These are phyloP conservation scores for Spinus pinus DNA, from an alignment of 2,797 vertebrate genomes.

Conservation along the genomic window DNA sequence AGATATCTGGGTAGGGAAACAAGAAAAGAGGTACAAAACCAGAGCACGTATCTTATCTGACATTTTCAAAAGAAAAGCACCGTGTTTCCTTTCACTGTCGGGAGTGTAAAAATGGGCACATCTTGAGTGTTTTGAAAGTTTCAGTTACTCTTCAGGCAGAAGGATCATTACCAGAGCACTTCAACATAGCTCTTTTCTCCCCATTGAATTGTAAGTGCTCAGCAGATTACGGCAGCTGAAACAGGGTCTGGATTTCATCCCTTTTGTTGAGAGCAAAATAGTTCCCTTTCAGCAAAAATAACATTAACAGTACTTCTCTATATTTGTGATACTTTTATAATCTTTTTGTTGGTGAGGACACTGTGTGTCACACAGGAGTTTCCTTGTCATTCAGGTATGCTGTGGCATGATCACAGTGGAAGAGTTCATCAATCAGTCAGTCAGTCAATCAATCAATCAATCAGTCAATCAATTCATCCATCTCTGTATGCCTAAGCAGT, in stretches of 20 bases:
- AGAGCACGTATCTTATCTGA: not conserved
- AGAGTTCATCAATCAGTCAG: not conserved
- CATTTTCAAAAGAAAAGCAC: slow-evolving; percentile 18
- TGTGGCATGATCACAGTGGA: not conserved
- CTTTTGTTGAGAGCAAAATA: slow-evolving; percentile 39
- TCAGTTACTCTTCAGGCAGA: slow-evolving; percentile 22
- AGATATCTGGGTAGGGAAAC: not conserved
- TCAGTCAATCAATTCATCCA: not conserved
- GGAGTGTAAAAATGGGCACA: not conserved
- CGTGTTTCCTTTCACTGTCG: not conserved
- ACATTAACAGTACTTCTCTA: not conserved
- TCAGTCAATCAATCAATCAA: not conserved
- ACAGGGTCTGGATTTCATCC: slow-evolving; percentile 24
- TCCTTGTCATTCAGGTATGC: not conserved
- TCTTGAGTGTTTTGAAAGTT: slow-evolving; percentile 53
- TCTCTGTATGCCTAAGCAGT: not conserved
- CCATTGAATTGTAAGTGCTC: not conserved
- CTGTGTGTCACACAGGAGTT: not conserved
- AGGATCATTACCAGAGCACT: slow-evolving; percentile 24
- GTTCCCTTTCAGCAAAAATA: not conserved
- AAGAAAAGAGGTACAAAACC: not conserved
- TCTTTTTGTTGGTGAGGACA: not conserved
- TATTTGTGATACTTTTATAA: not conserved
- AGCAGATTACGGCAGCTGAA: slow-evolving; percentile 16
- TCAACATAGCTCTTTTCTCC: slow-evolving; percentile 25